Base-by-base conservation (phyloP, 2,113 vertebrate genomes). In the Pterocles orientalis region DNA sequence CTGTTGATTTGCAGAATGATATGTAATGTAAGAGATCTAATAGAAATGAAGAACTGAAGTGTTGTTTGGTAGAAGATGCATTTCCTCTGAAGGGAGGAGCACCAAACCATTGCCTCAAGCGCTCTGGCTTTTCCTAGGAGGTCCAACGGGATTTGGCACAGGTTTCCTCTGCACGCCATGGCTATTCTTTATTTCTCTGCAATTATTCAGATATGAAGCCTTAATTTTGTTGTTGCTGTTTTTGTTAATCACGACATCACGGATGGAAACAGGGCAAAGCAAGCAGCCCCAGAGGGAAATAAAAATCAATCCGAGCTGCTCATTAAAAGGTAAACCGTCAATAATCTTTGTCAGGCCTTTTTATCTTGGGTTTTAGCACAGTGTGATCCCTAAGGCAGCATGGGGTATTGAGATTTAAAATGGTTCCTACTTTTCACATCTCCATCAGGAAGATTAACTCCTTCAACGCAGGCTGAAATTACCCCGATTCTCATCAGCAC, bases 281-380 rank as follows among this genome's bases (percentile, higher is more conserved):
- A 96, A 97, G 97, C 92, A 94, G 92, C 92, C 97, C 97, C 97
- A 96, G 94, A 97, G 97, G 98, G 96, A 95, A 97, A 85, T 91
- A 96, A 97, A 97, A 98, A 98, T 98, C 98, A 98, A 98, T 98
- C 96, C 98, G 87, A 96, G 96, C 95, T 98, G 98, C 98, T 98
- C 98, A 98, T 98, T 98, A 98, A 98, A 98, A 98, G 98, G 98
- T 98, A 98, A 98, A 98, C 96, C 56, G 97, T 98, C 98, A 98
- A 98, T 98, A 98, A 98, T 98, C 97, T 98, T 98, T 98, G 98
- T 98, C 98, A 98, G 98, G 97, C 97, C 97, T 98, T 98, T 98
- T 98, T 97, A 98, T 98, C 98, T 98, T 97, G 92, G 97, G 97
- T 98, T 98, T 98, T 98, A 98, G 97, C 97, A 97, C 95, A 97